Evolutionary conservation across 1,140 invertebrate genomes (phyloP).

Genomic region (Asobara japonica): DNA sequence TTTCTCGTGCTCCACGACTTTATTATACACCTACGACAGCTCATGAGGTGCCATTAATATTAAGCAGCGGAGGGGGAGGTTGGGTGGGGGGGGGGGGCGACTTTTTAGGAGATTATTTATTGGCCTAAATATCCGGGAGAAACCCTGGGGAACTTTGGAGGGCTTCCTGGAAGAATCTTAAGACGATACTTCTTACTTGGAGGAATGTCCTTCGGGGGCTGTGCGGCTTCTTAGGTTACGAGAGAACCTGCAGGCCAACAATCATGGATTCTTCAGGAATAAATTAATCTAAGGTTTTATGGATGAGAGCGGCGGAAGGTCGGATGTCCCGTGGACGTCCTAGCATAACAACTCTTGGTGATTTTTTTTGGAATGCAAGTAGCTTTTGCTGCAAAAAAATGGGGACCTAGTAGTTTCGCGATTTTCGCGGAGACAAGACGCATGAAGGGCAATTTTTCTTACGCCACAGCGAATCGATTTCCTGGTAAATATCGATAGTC

Average conservation of each 20-base stretch:
- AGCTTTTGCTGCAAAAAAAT: no score
- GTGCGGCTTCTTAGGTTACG: constrained; percentile 41
- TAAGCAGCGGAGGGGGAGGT: constrained; percentile 49
- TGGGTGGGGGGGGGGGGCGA: no score
- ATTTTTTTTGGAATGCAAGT: not conserved
- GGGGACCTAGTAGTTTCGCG: not conserved
- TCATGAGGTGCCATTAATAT: constrained; percentile 56
- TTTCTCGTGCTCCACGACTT: constrained; percentile 45
- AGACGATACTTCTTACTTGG: constrained; percentile 31
- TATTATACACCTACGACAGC: constrained; percentile 49
- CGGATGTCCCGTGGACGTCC: no score
- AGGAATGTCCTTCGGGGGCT: constrained; percentile 37
- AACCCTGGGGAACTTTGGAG: not conserved
- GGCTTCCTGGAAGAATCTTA: constrained; percentile 47
- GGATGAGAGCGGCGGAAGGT: not conserved
- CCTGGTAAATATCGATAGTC: constrained; percentile 52
- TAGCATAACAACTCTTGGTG: no score
- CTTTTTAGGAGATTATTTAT: not conserved
- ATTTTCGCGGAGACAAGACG: constrained; percentile 5
- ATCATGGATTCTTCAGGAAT: constrained; percentile 12
- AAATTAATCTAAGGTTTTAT: constrained; percentile 23
- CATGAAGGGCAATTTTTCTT: constrained; percentile 16
- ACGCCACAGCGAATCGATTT: constrained; percentile 51
- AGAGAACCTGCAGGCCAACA: not conserved
- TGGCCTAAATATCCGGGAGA: not conserved